These are phyloP conservation scores for Tyto alba DNA, from an alignment of 2,113 vertebrate species.

Conservation along the genomic window DNA sequence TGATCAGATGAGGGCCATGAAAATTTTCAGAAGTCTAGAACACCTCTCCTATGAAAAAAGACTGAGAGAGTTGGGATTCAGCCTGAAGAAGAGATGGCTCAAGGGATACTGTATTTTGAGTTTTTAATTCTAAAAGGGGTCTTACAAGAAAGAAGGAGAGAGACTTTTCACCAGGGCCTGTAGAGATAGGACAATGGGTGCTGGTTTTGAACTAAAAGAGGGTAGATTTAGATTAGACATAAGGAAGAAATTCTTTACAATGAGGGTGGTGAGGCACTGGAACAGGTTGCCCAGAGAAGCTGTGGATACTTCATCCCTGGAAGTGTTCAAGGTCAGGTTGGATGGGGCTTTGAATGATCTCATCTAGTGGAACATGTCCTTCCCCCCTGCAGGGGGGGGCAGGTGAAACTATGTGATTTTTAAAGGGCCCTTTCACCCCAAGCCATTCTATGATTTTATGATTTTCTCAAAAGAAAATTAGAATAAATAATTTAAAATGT, in stretches of 20 bases:
- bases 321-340: background rate
- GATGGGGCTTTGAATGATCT: background rate
- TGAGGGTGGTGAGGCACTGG: background rate
- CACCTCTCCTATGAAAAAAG: background rate
- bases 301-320: too few species aligned
- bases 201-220: background rate
- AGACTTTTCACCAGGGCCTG: background rate
- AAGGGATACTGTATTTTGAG: too few species aligned
- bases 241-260: background rate
- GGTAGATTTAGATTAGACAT: background rate
- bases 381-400: fast-evolving
- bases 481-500: background rate
- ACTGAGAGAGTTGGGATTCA: too few species aligned
- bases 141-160: too few species aligned
- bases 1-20: background rate
- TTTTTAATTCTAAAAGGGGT: too few species aligned
- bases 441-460: background rate
- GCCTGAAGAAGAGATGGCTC: too few species aligned
- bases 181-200: background rate
- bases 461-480: background rate
- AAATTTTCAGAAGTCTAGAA: background rate
- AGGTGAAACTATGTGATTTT: background rate
- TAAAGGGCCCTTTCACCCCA: background rate
- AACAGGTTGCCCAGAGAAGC: background rate
- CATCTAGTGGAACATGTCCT: background rate